Evolutionary conservation across 1,140 invertebrate genomes (phyloP).

Genomic region (Popillia japonica): DNA sequence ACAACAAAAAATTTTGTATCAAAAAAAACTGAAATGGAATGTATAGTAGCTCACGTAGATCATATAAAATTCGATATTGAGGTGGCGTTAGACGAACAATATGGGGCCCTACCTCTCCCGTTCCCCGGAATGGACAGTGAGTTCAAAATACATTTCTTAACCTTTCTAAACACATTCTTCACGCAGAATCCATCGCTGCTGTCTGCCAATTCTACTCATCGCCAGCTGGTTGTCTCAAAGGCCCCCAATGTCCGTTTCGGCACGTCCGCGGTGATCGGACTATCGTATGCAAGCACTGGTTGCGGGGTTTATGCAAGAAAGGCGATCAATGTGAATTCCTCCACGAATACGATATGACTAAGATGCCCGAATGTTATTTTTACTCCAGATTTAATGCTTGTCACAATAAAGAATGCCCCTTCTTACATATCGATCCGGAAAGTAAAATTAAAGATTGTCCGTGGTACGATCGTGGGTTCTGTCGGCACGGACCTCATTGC

Average conservation of each 20-base stretch:
- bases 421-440: slow-evolving; percentile 99
- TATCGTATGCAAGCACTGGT: slow-evolving; percentile 99
- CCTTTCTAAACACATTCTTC: not conserved
- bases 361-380: slow-evolving; percentile 99
- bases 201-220: slow-evolving; percentile 92
- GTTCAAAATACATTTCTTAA: slow-evolving; percentile 59
- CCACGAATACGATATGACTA: slow-evolving; percentile 99
- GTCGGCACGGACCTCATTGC: slow-evolving; percentile 96
- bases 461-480: slow-evolving; percentile 99
- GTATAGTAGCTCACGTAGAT: slow-evolving; percentile 89
- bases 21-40: slow-evolving; percentile 76
- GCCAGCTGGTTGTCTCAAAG: slow-evolving; percentile 84
- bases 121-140: slow-evolving; percentile 99
- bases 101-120: slow-evolving; percentile 91
- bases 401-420: slow-evolving; percentile 99
- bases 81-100: slow-evolving; percentile 92
- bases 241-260: slow-evolving; percentile 91
- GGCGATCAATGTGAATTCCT: slow-evolving; percentile 99
- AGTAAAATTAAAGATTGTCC: slow-evolving; percentile 99
- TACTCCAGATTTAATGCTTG: slow-evolving; percentile 98
- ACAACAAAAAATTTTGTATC: not conserved
- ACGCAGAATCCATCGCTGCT: slow-evolving; percentile 93
- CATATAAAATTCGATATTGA: slow-evolving; percentile 96
- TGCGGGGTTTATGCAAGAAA: slow-evolving; percentile 98
- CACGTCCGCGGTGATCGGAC: slow-evolving; percentile 97